Percentiles rank a stretch among this genome's conserved stretches.
Conservation (phyloP, 2,888 invertebrate species). For the Lithosia quadra region DNA sequence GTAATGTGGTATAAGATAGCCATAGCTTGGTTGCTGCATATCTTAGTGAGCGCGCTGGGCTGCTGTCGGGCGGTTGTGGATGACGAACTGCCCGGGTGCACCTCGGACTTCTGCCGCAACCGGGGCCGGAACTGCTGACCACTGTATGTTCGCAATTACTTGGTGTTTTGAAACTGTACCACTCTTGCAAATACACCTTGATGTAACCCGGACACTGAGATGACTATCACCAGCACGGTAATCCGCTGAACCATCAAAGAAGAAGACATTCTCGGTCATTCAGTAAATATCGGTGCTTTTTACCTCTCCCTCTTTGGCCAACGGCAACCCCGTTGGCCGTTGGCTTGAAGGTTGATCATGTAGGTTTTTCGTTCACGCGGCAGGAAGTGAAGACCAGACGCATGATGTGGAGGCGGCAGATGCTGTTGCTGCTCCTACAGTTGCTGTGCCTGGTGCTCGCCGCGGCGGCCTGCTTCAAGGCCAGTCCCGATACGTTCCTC, state of each 20-base stretch:
- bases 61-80: background rate
- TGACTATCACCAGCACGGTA: background rate
- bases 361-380: background rate
- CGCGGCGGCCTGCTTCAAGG: conserved; percentile 13
- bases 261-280: background rate
- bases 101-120: background rate
- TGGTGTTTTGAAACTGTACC: background rate
- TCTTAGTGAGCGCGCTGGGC: conserved; percentile 2
- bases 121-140: conserved; percentile 5
- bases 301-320: background rate
- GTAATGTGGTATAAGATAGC: conserved; percentile 11
- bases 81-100: background rate
- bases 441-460: background rate
- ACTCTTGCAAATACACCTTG: background rate
- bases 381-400: background rate
- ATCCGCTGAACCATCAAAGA: background rate
- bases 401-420: conserved; percentile 9
- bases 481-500: background rate
- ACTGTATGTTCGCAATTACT: background rate
- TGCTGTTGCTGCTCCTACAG: background rate
- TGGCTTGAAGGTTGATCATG: background rate
- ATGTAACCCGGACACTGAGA: background rate
- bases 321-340: background rate
- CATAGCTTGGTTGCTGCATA: conserved; percentile 2
- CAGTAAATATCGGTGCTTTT: background rate